Evolutionary conservation across 2,113 vertebrate genomes (phyloP), one percentile per base, ranked within the genome.

Genomic region (Strix uralensis): DNA sequence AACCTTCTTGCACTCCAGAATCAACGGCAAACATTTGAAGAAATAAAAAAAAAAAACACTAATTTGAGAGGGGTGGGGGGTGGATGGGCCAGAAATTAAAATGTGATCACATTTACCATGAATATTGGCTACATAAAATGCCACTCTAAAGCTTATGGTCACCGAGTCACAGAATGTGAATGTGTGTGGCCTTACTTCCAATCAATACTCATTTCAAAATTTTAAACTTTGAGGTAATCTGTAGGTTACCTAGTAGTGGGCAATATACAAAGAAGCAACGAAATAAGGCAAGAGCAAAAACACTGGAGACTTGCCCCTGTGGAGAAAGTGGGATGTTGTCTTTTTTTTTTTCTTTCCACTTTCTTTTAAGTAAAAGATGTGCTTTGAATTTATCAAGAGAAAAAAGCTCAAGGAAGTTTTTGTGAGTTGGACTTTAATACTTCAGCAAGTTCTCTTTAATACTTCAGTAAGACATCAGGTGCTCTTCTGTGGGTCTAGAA

Each of bases 61-160:
- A 8, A 36, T 44, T 70, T 2, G 4, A 47, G 19, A 14, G 7
- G 2, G 8, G 6, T 6, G 15, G 4, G 20, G 10, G 8, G 6
- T 7, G 15, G 4, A 16, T 3, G 10, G 15, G 44, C 44, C 44
- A 47, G 21, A 25, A 29, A 17, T 47, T 21, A 46, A 77, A 72
- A 83, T 5, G 7, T 25, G 19, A 65, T 32, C 22, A 51, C 7
- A 12, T 58, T 94, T 46, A 67, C 32, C 20, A 13, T 30, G 7
- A 80, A 14, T 52, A 67, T 0, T 44, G 10, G 36, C 58, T 36
- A 58, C 18, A 23, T 44, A 66, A 92, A 79, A 83, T n/a, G 40
- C 18, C 7, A 77, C 25, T 9, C 34, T 59, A 63, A 79, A 62
- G 44, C 42, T 32, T 51, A 32, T 11, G 47, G 44, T 51, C n/a